Evolutionary conservation across 1,140 invertebrate genomes (phyloP).

Genomic region (Bombus ignitus): DNA sequence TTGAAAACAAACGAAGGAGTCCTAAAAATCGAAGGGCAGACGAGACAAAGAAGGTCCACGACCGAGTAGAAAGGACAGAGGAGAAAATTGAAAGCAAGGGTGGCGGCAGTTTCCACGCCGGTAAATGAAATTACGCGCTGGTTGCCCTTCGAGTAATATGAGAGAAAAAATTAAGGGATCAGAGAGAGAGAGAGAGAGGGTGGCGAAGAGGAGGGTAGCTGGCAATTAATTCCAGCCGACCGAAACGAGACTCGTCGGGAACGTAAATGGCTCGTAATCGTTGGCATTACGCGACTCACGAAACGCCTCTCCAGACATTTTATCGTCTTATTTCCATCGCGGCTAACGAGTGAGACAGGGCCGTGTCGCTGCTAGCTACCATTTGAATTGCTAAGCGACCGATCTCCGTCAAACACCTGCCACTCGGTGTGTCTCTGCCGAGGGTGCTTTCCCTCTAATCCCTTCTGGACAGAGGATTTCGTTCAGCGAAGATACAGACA

Average conservation of each 20-base stretch:
- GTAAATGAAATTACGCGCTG: constrained; percentile 14
- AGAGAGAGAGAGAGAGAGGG: too few species aligned
- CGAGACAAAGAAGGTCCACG: neutral
- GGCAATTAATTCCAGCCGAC: constrained; percentile 28
- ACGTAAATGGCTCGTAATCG: constrained; percentile 42
- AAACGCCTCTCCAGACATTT: constrained; percentile 13
- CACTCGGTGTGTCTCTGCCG: neutral
- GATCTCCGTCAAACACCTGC: constrained; percentile 50
- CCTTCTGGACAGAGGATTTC: constrained; percentile 6
- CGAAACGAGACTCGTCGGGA: neutral
- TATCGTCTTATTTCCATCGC: constrained; percentile 38
- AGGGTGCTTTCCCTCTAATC: constrained; percentile 4
- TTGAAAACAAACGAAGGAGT: neutral
- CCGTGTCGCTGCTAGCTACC: neutral
- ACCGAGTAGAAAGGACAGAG: neutral
- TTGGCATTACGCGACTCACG: constrained; percentile 23
- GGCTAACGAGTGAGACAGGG: constrained; percentile 13
- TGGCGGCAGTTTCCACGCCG: neutral
- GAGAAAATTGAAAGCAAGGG: constrained; percentile 12
- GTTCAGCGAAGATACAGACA: neutral
- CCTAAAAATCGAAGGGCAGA: neutral
- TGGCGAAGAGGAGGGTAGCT: neutral
- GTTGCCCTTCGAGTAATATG: neutral
- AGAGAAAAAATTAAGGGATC: constrained; percentile 11
- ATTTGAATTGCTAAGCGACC: constrained; percentile 60